These are phyloP conservation scores for Phrynocephalus guinanensis DNA, from an alignment of 2,797 vertebrate species.

Conservation along the genomic window DNA sequence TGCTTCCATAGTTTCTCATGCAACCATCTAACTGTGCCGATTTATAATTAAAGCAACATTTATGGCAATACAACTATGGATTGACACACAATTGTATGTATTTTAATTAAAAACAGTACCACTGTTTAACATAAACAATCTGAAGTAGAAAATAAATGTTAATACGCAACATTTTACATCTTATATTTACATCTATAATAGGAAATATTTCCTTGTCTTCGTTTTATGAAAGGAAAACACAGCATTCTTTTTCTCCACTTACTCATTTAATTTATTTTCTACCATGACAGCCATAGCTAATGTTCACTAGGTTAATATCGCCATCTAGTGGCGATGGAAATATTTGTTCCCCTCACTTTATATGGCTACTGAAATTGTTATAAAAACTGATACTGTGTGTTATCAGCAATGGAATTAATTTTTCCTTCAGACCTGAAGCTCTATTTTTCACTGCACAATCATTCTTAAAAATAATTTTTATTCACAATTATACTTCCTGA, in stretches of 20 bases:
- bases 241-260: no score
- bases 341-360: background rate
- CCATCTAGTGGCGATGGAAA: constrained; percentile 24
- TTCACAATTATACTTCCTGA: background rate
- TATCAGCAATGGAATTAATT: background rate
- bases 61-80: background rate
- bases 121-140: background rate
- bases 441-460: background rate
- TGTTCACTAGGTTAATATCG: constrained; percentile 14
- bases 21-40: background rate
- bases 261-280: background rate
- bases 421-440: background rate
- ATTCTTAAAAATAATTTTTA: background rate
- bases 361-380: background rate
- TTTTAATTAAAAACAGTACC: background rate
- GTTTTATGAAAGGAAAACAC: background rate
- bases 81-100: background rate
- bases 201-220: background rate
- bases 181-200: background rate
- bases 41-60: constrained; percentile 7
- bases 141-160: background rate
- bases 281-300: background rate
- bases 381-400: background rate
- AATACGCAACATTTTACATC: background rate
- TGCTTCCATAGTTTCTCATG: background rate